A percentile compares a stretch with the other conserved stretches of the same genome.
Conservation (phyloP, 2,797 vertebrate species). For the Darevskia nairensis region DNA sequence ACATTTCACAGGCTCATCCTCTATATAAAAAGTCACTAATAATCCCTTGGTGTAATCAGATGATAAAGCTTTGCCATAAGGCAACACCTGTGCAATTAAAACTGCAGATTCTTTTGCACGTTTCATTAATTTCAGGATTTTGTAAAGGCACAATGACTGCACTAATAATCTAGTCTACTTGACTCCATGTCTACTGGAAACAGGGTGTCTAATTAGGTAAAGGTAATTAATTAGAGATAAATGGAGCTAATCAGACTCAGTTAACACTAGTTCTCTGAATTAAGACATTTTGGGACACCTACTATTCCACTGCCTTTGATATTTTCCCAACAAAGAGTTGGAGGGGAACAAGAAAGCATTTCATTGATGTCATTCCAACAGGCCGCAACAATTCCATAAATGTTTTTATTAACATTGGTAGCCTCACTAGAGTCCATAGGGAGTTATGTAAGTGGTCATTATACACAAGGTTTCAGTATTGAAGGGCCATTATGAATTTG, state of each 20-base stretch:
- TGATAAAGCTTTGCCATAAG: constrained; percentile 99
- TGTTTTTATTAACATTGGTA: rapidly evolving
- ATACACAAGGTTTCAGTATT: rapidly evolving
- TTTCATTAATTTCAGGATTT: constrained; percentile 99
- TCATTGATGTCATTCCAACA: rapidly evolving
- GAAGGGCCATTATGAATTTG: not conserved
- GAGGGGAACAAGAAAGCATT: constrained; percentile 61
- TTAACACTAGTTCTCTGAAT: constrained; percentile 97
- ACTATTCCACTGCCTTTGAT: constrained; percentile 84
- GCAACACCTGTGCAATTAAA: constrained; percentile 99
- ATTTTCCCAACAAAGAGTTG: constrained; percentile 75
- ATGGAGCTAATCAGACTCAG: constrained; percentile 98
- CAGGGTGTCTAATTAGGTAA: constrained; percentile 99
- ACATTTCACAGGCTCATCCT: constrained; percentile 94
- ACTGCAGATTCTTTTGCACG: constrained; percentile 92
- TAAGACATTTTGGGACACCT: constrained; percentile 90
- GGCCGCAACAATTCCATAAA: not conserved
- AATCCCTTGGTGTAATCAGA: constrained; percentile 94
- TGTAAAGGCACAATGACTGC: constrained; percentile 97
- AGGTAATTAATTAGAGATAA: constrained; percentile 99
- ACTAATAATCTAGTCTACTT: constrained; percentile 99
- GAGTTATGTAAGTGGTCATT: not conserved
- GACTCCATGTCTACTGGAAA: constrained; percentile 97
- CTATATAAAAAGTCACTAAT: constrained; percentile 95
- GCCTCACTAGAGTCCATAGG: rapidly evolving